Percentiles rank a stretch among this genome's conserved stretches.
Conservation (phyloP, 2,797 vertebrate genomes). For the Acanthopagrus latus region DNA sequence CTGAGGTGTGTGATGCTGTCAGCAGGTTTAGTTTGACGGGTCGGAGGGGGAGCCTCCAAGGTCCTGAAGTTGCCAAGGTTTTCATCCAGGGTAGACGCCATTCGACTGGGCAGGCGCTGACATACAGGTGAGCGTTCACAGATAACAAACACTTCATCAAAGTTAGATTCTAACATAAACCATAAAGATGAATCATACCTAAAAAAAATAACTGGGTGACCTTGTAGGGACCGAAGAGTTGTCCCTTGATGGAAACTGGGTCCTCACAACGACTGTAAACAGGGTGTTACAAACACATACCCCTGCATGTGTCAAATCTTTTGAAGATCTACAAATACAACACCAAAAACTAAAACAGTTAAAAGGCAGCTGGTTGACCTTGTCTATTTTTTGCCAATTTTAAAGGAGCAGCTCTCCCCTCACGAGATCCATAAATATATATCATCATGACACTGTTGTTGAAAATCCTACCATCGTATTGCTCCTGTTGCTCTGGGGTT, state of each 20-base stretch:
- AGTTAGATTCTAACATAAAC: neutral
- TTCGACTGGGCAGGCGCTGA: conserved; percentile 75
- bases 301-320: conserved; percentile 21
- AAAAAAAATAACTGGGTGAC: neutral
- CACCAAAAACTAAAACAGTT: neutral
- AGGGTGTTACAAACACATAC: conserved; percentile 11
- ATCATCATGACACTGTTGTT: conserved; percentile 10
- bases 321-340: neutral
- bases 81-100: conserved; percentile 76
- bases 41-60: conserved; percentile 77
- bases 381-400: conserved; percentile 37
- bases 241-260: conserved; percentile 8
- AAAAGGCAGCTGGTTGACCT: conserved; percentile 17
- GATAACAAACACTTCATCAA: neutral
- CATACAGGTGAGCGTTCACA: conserved; percentile 70
- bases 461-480: conserved; percentile 15
- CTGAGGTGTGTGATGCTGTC: conserved; percentile 69
- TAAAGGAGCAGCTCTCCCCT: conserved; percentile 28
- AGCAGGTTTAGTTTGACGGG: conserved; percentile 58
- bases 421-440: conserved; percentile 14
- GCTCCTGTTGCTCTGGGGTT: neutral
- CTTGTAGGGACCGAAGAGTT: conserved; percentile 5
- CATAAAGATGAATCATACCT: neutral
- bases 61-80: conserved; percentile 75
- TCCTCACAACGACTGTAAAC: neutral